Percentiles rank a stretch among this genome's conserved stretches.
These are phyloP conservation scores for Amphilophus citrinellus DNA, from an alignment of 2,113 vertebrate species.

Conservation along the genomic window DNA sequence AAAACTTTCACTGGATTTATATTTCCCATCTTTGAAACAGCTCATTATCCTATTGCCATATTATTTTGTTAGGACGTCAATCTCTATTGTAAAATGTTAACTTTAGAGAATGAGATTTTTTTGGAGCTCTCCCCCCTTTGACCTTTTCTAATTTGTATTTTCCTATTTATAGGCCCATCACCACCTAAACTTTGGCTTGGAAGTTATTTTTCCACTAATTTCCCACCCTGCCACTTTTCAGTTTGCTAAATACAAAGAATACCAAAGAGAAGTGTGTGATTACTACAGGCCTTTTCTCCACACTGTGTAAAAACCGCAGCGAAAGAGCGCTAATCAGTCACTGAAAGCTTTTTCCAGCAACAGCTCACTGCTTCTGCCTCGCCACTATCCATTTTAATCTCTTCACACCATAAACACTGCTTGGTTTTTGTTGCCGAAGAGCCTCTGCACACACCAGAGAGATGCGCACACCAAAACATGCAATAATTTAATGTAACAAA, in stretches of 20 bases:
- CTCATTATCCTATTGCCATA: background rate
- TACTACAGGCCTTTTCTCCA: constrained; percentile 9
- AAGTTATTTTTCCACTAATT: constrained; percentile 33
- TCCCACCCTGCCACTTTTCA: constrained; percentile 2
- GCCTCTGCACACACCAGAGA: constrained; percentile 34
- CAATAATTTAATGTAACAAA: constrained; percentile 56
- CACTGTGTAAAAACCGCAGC: constrained; percentile 32
- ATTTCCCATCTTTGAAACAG: no score
- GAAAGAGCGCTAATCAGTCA: constrained; percentile 50
- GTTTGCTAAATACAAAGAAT: constrained; percentile 43
- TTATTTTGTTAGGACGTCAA: background rate
- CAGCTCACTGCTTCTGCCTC: constrained; percentile 51
- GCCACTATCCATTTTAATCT: constrained; percentile 58
- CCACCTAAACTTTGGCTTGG: constrained; percentile 6
- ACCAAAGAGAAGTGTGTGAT: constrained; percentile 32
- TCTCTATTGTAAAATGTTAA: background rate
- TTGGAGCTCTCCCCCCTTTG: background rate
- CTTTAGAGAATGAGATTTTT: background rate
- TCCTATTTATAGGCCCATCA: constrained; percentile 17
- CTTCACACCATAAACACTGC: constrained; percentile 66
- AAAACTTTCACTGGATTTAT: no score
- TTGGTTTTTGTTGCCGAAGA: constrained; percentile 51
- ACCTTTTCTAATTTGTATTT: background rate
- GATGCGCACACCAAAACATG: constrained; percentile 49
- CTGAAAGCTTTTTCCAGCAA: constrained; percentile 46